phyloP scores from a whole-genome alignment of 2,113 vertebrate genomes.

The Oreochromis aureus region DNA sequence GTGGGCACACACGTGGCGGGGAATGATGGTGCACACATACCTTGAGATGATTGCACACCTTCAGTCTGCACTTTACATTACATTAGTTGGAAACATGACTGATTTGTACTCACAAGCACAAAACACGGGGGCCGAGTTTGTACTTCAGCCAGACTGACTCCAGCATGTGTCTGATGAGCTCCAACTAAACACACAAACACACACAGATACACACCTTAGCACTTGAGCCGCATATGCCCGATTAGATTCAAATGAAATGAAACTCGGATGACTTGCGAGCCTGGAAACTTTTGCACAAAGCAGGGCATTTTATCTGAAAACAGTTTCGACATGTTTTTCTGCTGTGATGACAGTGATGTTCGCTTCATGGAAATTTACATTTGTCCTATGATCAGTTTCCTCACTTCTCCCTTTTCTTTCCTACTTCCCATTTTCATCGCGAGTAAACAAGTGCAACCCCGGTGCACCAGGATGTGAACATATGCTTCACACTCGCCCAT shows the following conservation, averaged over 20 bases:
- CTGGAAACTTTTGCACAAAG: not conserved
- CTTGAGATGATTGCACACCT: not conserved
- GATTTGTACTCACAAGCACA: constrained; percentile 79
- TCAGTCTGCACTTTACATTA: not conserved
- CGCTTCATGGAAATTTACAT: not conserved
- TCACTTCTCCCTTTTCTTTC: not conserved
- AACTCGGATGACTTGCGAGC: not conserved
- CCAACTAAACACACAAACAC: constrained; percentile 77
- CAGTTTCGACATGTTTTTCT: not conserved
- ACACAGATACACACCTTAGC: constrained; percentile 11
- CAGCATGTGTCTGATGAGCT: constrained; percentile 83
- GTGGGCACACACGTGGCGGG: not conserved
- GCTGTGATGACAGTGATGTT: not conserved
- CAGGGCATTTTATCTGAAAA: not conserved
- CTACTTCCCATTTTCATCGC: constrained; percentile 27
- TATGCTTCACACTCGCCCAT: not conserved
- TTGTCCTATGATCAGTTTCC: not conserved
- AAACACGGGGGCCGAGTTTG: constrained; percentile 66
- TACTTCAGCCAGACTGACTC: constrained; percentile 85
- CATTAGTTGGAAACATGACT: not conserved
- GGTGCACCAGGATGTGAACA: not conserved
- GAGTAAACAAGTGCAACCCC: not conserved
- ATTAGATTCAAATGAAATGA: constrained; percentile 29
- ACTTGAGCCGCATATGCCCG: not conserved
- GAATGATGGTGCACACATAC: not conserved